Conservation (phyloP, 1,140 invertebrate species). For the Drosophila grimshawi region DNA sequence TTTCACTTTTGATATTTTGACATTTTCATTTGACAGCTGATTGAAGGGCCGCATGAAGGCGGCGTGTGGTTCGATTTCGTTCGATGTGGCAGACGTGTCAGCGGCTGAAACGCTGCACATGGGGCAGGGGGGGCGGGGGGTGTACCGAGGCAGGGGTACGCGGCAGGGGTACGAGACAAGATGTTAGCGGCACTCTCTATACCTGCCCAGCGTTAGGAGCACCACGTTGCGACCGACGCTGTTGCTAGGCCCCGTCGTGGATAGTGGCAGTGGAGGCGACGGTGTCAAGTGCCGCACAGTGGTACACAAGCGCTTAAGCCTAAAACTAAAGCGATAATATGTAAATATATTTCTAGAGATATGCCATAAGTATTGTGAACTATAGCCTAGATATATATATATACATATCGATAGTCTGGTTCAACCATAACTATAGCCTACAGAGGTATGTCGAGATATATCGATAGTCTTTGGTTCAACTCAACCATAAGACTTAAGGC, state of each 20-base stretch:
- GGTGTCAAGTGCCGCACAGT: slow-evolving; percentile 67
- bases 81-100: slow-evolving; percentile 46
- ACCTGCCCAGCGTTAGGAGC: slow-evolving; percentile 5
- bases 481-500: too few relatives aligned
- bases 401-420: too few relatives aligned
- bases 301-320: background rate
- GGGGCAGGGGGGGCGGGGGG: background rate
- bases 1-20: slow-evolving; percentile 83
- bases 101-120: too few relatives aligned
- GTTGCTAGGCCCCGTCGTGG: slow-evolving; percentile 53
- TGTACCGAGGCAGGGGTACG: slow-evolving; percentile 2
- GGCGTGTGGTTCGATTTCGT: slow-evolving; percentile 69
- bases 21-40: slow-evolving; percentile 83
- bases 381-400: too few relatives aligned
- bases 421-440: too few relatives aligned
- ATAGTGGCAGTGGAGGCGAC: slow-evolving; percentile 23
- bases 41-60: slow-evolving; percentile 67
- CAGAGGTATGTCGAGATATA: too few relatives aligned
- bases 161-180: slow-evolving; percentile 6
- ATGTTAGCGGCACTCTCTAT: slow-evolving; percentile 39
- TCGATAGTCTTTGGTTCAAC: too few relatives aligned
- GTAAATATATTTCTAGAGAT: too few relatives aligned
- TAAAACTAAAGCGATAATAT: background rate
- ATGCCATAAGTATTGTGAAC: too few relatives aligned
- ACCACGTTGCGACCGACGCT: slow-evolving; percentile 22